Conservation (phyloP, 1,140 invertebrate genomes). For the Meloidogyne floridensis region DNA sequence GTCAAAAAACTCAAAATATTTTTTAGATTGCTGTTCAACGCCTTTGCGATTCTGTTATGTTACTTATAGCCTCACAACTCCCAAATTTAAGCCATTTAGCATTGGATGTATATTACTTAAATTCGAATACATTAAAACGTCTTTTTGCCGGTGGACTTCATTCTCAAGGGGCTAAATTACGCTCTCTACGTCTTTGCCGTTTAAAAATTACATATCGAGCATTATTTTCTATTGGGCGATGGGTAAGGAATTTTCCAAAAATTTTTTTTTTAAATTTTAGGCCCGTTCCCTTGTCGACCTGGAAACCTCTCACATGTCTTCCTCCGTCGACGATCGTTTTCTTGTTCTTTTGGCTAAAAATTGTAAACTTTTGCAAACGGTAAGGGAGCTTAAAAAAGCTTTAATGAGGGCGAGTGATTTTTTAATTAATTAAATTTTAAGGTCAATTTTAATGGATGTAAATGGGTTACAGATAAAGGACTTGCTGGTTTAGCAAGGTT, state of each 20-base stretch:
- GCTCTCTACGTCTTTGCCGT: slow-evolving; percentile 55
- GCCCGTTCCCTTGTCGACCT: slow-evolving; percentile 41
- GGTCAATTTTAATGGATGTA: slow-evolving; percentile 64
- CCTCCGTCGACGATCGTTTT: slow-evolving; percentile 58
- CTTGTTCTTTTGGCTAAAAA: slow-evolving; percentile 58
- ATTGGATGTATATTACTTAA: slow-evolving; percentile 57
- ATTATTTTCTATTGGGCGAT: slow-evolving; percentile 61
- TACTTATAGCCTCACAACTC: slow-evolving; percentile 16
- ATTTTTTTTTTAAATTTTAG: slow-evolving; percentile 10
- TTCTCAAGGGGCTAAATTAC: slow-evolving; percentile 36
- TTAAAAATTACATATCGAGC: slow-evolving; percentile 60
- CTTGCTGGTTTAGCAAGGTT: slow-evolving; percentile 51
- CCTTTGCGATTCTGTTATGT: slow-evolving; percentile 52
- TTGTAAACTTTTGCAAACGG: slow-evolving; percentile 48
- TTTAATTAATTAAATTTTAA: neutral
- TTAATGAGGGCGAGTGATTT: neutral
- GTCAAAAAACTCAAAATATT: neutral
- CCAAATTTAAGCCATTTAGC: slow-evolving; percentile 55
- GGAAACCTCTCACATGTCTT: slow-evolving; percentile 59
- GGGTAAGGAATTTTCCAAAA: slow-evolving; percentile 48
- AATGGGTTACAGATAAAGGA: slow-evolving; percentile 63
- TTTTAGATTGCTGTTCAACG: slow-evolving; percentile 44
- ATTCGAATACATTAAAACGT: slow-evolving; percentile 36
- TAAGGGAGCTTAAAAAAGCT: neutral
- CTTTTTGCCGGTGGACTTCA: slow-evolving; percentile 32